These are phyloP conservation scores for Macrotus californicus DNA, from an alignment of 2,113 vertebrate genomes.

Conservation along the genomic window DNA sequence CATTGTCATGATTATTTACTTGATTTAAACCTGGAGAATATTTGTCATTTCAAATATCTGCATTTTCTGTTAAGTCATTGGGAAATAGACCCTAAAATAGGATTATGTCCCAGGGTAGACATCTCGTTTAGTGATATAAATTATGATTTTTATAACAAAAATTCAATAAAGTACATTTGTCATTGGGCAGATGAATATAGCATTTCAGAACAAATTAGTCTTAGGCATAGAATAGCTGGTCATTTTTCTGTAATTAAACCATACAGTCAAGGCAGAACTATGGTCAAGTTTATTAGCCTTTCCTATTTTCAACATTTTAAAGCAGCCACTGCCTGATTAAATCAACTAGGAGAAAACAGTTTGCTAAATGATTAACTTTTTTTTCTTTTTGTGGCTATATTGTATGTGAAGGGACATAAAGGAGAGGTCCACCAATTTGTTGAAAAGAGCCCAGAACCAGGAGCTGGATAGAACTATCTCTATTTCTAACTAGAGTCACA, in stretches of 20 bases:
- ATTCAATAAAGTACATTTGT: not conserved
- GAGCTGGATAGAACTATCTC: not conserved
- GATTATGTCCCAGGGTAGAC: not conserved
- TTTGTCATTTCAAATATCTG: not conserved
- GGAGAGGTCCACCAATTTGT: not conserved
- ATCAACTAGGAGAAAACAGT: not conserved
- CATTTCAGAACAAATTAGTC: not conserved
- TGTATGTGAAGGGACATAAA: not conserved
- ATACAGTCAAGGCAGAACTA: not conserved
- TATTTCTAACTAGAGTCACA: not conserved
- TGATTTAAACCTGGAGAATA: not conserved
- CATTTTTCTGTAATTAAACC: not conserved
- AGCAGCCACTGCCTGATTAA: not conserved
- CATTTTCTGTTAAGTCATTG: not conserved
- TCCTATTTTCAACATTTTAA: not conserved
- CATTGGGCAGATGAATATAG: not conserved
- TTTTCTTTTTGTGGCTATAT: not conserved
- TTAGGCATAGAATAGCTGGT: not conserved
- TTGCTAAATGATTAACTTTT: not conserved
- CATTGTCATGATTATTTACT: not conserved
- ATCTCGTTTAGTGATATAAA: not conserved
- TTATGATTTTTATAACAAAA: conserved; percentile 15
- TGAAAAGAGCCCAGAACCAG: not conserved
- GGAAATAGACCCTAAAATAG: not conserved
- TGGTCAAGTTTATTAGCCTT: not conserved